Evolutionary conservation across 2,113 vertebrate genomes (phyloP).

Genomic region (Seriola quinqueradiata): DNA sequence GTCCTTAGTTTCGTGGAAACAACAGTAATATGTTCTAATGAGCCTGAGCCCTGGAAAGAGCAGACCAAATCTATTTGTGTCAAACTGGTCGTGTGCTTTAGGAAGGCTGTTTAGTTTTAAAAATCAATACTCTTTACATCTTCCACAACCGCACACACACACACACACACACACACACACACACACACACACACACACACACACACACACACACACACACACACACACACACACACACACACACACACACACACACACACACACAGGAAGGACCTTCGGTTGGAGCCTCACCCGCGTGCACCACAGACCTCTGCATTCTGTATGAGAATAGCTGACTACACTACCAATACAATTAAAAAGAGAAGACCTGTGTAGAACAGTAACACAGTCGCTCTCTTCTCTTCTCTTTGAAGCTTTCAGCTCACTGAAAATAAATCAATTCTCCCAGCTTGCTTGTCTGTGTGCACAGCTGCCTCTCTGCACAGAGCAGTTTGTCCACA

Average conservation of each 20-base stretch:
- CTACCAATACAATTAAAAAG: conserved; percentile 1
- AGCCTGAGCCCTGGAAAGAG: conserved; percentile 25
- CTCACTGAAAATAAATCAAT: conserved; percentile 35
- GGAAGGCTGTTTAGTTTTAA: conserved; percentile 29
- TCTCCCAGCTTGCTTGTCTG: neutral
- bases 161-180: conserved; percentile 21
- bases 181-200: neutral
- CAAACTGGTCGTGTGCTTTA: conserved; percentile 34
- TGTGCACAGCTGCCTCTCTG: conserved; percentile 23
- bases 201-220: conserved; percentile 8
- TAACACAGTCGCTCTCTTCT: neutral
- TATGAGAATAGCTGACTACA: neutral
- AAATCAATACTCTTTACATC: conserved; percentile 45
- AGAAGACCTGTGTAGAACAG: neutral
- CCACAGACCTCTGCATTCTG: neutral
- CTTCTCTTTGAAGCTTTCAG: conserved; percentile 27
- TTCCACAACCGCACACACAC: neutral
- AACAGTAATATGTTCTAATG: conserved; percentile 60
- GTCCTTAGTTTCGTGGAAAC: conserved; percentile 33
- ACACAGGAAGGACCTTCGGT: neutral
- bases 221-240: conserved; percentile 21
- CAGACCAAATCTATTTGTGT: conserved; percentile 44
- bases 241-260: no score
- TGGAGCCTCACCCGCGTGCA: neutral
- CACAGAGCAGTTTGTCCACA: conserved; percentile 16